Base-by-base conservation (phyloP, 2,888 invertebrate genomes). In the Agrochola lychnidis region DNA sequence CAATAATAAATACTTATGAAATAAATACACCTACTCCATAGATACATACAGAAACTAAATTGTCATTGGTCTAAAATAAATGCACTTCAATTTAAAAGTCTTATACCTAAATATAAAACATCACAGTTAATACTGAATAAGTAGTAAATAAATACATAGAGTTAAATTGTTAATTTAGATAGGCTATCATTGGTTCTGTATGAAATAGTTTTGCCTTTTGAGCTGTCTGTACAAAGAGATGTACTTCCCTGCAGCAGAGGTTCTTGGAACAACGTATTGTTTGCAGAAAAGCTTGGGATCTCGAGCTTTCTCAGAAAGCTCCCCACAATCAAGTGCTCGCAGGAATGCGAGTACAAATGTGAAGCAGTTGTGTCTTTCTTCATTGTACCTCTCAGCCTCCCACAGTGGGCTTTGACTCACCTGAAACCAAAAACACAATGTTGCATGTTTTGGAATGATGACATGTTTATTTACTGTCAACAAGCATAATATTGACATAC, bases 291-390 rank as follows among this genome's bases (percentile, higher is more conserved):
- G 95, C 78, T 98, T 98, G 85, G 98, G 97, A 76, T 96, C 97
- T 16, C 95, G 95, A 30, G 98, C 98, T 69, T 98, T 97, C 87
- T 97, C 97, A 72, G 98, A 98, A 61, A 98, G 96, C 86, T 97
- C 97, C 12, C 97, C 98, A 90, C 98, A 98, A 86, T 97, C 97
- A 25, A 99, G 97, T 61, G 97, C 97, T 89, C 97, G 97, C 74
- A 99, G 94, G 94, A 99, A 99, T 56, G 98, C 97, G 79, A 99
- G 95, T 16, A 99, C 98, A 95, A 99, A 99, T 64, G 98, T 98
- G 91, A 98, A 99, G 92, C 99, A 99, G 93, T 99, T 99, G 94
- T 98, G 97, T 64, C 97, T 97, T 82, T 97, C 97, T 94, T 98
- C 98, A 90, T 98, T 96, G 92, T 99, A 99, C 89, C 97, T 97